Evolutionary conservation across 2,113 vertebrate genomes (phyloP).

Genomic region (Sapayoa aenigma): DNA sequence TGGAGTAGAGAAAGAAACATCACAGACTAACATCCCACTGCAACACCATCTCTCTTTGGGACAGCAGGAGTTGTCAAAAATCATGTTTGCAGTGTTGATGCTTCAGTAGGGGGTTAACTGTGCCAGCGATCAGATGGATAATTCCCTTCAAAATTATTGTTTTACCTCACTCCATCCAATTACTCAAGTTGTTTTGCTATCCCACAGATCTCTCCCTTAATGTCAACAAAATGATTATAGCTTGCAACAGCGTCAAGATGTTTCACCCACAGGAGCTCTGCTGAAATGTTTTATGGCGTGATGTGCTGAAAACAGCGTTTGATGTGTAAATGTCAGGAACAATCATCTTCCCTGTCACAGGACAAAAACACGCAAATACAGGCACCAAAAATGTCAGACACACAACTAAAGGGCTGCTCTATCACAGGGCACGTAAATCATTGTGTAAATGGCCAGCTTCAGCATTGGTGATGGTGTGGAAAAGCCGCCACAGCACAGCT

Average conservation of each 20-base stretch:
- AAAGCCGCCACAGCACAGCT: neutral
- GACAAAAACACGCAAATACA: neutral
- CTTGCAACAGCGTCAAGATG: conserved; percentile 26
- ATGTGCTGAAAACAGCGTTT: conserved; percentile 8
- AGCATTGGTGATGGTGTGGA: neutral
- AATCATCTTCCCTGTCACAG: neutral
- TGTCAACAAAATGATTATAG: conserved; percentile 58
- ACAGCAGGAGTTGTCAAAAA: neutral
- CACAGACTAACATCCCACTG: neutral
- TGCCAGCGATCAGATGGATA: neutral
- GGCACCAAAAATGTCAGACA: neutral
- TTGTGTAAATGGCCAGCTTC: neutral
- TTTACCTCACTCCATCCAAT: conserved; percentile 44
- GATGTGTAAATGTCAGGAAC: conserved; percentile 43
- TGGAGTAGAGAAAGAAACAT: neutral
- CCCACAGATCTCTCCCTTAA: conserved; percentile 35
- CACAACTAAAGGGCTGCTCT: neutral
- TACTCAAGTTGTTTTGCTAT: conserved; percentile 34
- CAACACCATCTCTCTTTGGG: neutral
- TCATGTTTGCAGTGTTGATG: neutral
- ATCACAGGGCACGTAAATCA: neutral
- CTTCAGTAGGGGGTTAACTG: neutral
- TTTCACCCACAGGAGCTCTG: conserved; percentile 20
- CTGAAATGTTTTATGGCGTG: neutral
- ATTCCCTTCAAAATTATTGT: conserved; percentile 54